Percentiles rank a stretch among this genome's conserved stretches.
phyloP scores from a whole-genome alignment of 2,113 vertebrate genomes.

The Abramis brama region DNA sequence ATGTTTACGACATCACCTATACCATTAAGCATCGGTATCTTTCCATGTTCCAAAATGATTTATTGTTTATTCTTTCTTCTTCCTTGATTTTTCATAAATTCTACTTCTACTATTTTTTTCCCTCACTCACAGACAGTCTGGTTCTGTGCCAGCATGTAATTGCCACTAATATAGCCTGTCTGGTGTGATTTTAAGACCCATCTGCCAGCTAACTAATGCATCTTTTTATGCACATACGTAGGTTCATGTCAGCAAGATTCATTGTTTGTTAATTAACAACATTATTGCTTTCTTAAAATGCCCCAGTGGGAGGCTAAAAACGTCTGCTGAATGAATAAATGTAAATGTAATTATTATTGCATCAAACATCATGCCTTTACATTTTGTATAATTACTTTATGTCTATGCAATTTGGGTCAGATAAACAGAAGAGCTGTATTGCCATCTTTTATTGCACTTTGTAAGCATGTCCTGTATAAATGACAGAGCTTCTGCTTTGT shows the following conservation, averaged over 20 bases:
- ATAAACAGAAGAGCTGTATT: conserved; percentile 65
- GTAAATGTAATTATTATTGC: background rate
- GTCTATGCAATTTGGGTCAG: background rate
- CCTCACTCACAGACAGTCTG: background rate
- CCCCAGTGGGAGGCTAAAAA: background rate
- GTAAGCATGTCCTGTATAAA: conserved; percentile 76
- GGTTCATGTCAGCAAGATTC: conserved; percentile 9
- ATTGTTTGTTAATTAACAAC: conserved; percentile 26
- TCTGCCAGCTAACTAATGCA: conserved; percentile 38
- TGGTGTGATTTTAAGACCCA: background rate
- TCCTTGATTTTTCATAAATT: background rate
- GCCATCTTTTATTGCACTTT: conserved; percentile 83
- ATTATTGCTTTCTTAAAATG: conserved; percentile 4
- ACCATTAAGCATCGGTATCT: background rate
- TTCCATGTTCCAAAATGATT: background rate
- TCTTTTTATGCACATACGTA: conserved; percentile 10
- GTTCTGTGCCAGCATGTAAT: conserved; percentile 42
- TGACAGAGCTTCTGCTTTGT: conserved; percentile 65
- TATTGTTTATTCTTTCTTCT: background rate
- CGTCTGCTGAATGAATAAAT: conserved; percentile 3
- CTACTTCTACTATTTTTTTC: background rate
- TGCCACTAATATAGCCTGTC: conserved; percentile 27
- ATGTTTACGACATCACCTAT: background rate
- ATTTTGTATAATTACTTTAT: background rate
- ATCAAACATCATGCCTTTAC: conserved; percentile 6